Conservation (phyloP, 2,888 invertebrate species). For the Aporophyla lueneburgensis region DNA sequence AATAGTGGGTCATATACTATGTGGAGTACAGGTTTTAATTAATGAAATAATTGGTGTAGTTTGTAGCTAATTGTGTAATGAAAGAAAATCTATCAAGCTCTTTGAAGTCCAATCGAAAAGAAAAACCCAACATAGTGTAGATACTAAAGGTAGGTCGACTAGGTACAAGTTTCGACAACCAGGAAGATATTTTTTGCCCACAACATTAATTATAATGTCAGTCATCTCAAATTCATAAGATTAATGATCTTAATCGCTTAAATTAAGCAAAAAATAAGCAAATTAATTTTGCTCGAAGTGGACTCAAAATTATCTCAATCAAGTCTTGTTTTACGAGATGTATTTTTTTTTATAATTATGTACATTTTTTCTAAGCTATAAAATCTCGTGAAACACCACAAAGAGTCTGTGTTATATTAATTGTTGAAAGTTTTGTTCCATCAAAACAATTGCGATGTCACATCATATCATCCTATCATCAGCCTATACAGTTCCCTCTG, state of each 20-base stretch:
- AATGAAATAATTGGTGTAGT: constrained; percentile 14
- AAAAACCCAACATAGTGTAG: no score
- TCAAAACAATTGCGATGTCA: background rate
- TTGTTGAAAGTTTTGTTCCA: no score
- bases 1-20: constrained; percentile 10
- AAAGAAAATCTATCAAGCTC: background rate
- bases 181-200: background rate
- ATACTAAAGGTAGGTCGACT: background rate
- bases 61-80: background rate
- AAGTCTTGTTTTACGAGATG: no score
- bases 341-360: no score
- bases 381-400: background rate
- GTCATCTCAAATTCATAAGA: no score
- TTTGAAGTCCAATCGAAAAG: background rate
- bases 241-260: background rate
- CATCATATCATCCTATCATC: background rate
- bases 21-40: constrained; percentile 19
- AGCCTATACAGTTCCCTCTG: no score
- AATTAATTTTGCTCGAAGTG: background rate
- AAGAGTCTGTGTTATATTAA: no score
- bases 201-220: background rate
- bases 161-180: background rate
- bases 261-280: background rate
- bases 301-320: background rate
- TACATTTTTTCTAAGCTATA: background rate